Evolutionary conservation across 1,140 invertebrate genomes (phyloP), one percentile per base, ranked within the genome.

Genomic region (Brachionus angularis): DNA sequence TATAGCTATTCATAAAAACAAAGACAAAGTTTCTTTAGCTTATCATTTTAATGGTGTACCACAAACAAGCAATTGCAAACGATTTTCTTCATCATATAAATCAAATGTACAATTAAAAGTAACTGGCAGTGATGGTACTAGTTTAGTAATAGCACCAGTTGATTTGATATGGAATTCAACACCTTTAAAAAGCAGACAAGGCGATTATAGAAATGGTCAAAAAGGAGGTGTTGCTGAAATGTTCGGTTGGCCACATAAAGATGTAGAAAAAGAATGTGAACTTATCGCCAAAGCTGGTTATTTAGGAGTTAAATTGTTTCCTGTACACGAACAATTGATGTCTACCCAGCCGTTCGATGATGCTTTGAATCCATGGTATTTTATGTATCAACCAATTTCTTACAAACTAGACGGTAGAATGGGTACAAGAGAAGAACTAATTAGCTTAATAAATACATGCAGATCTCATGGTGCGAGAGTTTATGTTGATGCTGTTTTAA

Each of bases 371-470:
- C 71, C 91, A 85, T 91, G 91, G 84, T 85, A 86, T 83, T 89
- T 93, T 78, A 83, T 91, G 5, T 95, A 95, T 74, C 91, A 94
- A 79, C 89, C 90, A 0, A 86, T 94, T 61, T 91, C 90, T 7
- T 95, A 94, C 78, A 85, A 86, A 33, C 79, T 92, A 5, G 76
- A 75, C 0, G 90, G 89, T 0, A 83, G 91, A 49, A 90, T 89
- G 39, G 92, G 92, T 42, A 86, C 85, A 67, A 86, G 87, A 76
- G 72, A 77, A 2, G 82, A 88, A 61, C 89, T 93, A 73, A 79
- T 77, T 4, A 82, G 87, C 21, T 93, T 93, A 90, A 85, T 88
- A 0, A 76, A 75, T 16, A 73, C 87, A 36, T 90, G 89, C 75
- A 89, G 89, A 75, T 81, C 80, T 14, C 88, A 83, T 73, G 88